Evolutionary conservation across 2,113 vertebrate genomes (phyloP), one percentile per base, ranked within the genome.

Genomic region (Antennarius striatus): DNA sequence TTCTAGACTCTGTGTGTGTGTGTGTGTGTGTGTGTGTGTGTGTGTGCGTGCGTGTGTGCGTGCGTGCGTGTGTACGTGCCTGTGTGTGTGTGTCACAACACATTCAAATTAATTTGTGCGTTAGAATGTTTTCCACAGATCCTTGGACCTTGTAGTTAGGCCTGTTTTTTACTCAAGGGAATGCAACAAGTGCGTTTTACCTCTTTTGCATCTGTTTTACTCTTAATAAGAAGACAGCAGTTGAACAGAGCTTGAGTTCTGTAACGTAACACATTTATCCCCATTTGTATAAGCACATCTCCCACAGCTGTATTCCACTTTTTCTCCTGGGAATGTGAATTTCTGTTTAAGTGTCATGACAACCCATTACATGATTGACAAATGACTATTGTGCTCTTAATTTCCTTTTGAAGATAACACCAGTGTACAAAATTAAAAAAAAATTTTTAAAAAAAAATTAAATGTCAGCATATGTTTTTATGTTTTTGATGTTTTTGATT

Each of bases 221-320:
- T 36, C 53, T 60, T 73, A 71, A 73, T 71, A 22, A 80, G 57
- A 55, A 75, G 57, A 59, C 64, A 56, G 66, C 13, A 36, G 36
- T 17, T 63, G 17, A 57, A 50, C 10, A 28, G 50, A 47, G 16
- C n/a, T 40, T 39, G 56, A 49, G 51, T 39, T 55, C 29, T 59
- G 42, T 56, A 5, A 32, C 59, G 28, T 45, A 36, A 60, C 17
- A 55, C 55, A 22, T 66, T 36, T 6, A 56, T 62, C 56, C 28
- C 48, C 48, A 71, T 75, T 52, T 63, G 52, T 59, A 48, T 40
- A 22, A 60, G 16, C 56, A 11, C 8, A 14, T 13, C 8, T 6
- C 48, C 1, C 2, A n/a, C 54, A 52, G 67, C 22, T 36, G 45
- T 49, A 6, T 40, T 65, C 65, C 22, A 50, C 4, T 49, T 59